Base-by-base conservation (phyloP, 2,113 vertebrate genomes). In the Orthonyx spaldingii region DNA sequence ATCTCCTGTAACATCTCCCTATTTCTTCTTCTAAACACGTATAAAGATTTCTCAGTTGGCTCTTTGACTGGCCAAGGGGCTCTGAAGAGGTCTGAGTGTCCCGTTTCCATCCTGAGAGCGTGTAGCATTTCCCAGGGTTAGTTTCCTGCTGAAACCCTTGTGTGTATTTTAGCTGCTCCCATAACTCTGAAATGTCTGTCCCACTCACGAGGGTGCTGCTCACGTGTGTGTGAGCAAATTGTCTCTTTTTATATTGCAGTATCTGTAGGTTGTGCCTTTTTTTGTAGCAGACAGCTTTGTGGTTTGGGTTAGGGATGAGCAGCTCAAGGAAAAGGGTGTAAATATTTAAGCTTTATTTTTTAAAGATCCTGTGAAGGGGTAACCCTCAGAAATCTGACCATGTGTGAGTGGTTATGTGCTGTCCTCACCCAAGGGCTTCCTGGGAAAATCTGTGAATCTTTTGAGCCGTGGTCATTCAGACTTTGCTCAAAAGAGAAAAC, bases 141-240 rank as follows among this genome's bases (percentile, higher is more conserved):
- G 17, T 35, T 23, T 77, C 4, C 0, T 26, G 23, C 11, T 28
- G 37, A 63, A 77, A 9, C 4, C 6, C 18, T 24, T 55, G 15
- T 4, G 10, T 59, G 27, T 7, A 1, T 10, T 47, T 59, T 12
- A 44, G 14, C 16, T 81, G n/a, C 13, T 66, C 28, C 23, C 2
- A 13, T 11, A 13, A 3, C 17, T 80, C 27, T 13, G 21, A 46
- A 35, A 32, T 13, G 6, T 10, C 56, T 42, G 16, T 33, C 24
- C 22, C 35, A 1, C 3, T 21, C 24, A 11, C 11, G 23, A 28
- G 3, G 3, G 9, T 15, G 79, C 49, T 20, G 20, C 16, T 44
- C 1, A 0, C 3, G 1, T 1, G 8, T 2, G 4, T 9, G 16
- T 63, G 28, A 86, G 21, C 9, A n/a, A 61, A 15, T 10, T 15